Evolutionary conservation across 2,113 vertebrate species (phyloP).

Genomic region (Gnathonemus echidnorhynchus): DNA sequence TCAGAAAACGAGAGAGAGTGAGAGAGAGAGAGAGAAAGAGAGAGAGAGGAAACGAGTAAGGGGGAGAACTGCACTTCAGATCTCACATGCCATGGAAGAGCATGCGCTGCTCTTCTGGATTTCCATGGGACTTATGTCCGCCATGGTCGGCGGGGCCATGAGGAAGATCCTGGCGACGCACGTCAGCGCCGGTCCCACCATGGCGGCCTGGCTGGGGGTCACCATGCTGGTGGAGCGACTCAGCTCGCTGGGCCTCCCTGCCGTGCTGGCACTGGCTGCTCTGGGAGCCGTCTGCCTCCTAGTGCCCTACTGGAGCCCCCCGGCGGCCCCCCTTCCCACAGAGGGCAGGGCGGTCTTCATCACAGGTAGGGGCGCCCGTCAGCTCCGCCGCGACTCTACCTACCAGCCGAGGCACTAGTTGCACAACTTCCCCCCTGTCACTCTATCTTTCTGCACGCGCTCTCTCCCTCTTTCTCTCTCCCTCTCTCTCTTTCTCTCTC

Average conservation of each 20-base stretch:
- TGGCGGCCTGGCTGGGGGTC: conserved; percentile 59
- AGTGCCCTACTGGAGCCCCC: conserved; percentile 26
- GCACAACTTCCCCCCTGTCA: not conserved
- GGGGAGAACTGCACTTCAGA: not conserved
- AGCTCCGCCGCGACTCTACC: not conserved
- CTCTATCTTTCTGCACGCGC: not conserved
- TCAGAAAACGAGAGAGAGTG: conserved; percentile 16
- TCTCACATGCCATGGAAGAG: conserved; percentile 49
- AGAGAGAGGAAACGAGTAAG: not conserved
- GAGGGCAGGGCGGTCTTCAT: conserved; percentile 57
- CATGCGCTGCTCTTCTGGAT: conserved; percentile 59
- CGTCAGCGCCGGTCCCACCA: conserved; percentile 44
- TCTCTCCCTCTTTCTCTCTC: not conserved
- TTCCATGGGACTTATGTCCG: conserved; percentile 49
- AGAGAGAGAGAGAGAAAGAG: conserved; percentile 12
- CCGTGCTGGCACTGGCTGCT: conserved; percentile 38
- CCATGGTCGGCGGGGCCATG: conserved; percentile 48
- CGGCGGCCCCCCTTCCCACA: conserved; percentile 31
- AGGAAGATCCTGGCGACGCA: conserved; percentile 55
- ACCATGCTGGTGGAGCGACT: conserved; percentile 55
- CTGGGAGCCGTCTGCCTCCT: conserved; percentile 44
- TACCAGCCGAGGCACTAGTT: not conserved
- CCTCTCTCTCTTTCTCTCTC: not conserved
- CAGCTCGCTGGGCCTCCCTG: conserved; percentile 50
- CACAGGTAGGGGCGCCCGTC: conserved; percentile 53